Base-by-base conservation (phyloP, 2,797 vertebrate species). In the Hydrocynus forskahlii region DNA sequence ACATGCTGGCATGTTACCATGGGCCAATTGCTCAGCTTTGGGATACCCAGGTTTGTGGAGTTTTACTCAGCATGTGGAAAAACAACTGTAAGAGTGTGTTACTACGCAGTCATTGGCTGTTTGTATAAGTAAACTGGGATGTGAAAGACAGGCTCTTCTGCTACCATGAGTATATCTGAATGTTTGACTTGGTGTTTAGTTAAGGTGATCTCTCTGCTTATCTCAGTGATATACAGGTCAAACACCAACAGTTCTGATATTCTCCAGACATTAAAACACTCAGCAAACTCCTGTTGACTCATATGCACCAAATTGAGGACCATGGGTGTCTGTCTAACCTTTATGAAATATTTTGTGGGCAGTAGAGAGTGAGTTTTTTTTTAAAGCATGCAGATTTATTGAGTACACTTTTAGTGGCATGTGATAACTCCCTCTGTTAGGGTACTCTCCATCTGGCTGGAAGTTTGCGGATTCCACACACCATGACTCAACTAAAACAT, bases 211-310 rank as follows among this genome's bases (percentile, higher is more conserved):
- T 75, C 76, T 79, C 29, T 79, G 70, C 76, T 75, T 78, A 83
- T 79, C 63, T 78, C 55, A 29, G 62, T 68, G 71, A 12, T 25
- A 25, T 29, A 79, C 76, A 45, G 67, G 82, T 83, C 84, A 81
- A n/a, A 69, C 78, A 67, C 38, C 81, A 74, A 59, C 40, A 19
- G 21, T 62, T 21, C n/a, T 81, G 78, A 86, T 77, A 70, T 75
- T 81, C 55, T 85, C 79, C 83, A 87, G 83, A 83, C 77, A 59
- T 74, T 73, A 74, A 73, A 48, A 63, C 62, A 21, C 60, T 68
- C 73, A 63, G 50, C 64, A 83, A 60, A 86, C 74, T 74, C 21
- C 38, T 12, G n/a, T 25, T 81, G 64, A 63, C 16, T 76, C 29
- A 35, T 23, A 17, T 23, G 50, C 35, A 72, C 19, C 64, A 43